These are phyloP conservation scores for Urocitellus parryii DNA, from an alignment of 2,113 vertebrate genomes.

Conservation along the genomic window DNA sequence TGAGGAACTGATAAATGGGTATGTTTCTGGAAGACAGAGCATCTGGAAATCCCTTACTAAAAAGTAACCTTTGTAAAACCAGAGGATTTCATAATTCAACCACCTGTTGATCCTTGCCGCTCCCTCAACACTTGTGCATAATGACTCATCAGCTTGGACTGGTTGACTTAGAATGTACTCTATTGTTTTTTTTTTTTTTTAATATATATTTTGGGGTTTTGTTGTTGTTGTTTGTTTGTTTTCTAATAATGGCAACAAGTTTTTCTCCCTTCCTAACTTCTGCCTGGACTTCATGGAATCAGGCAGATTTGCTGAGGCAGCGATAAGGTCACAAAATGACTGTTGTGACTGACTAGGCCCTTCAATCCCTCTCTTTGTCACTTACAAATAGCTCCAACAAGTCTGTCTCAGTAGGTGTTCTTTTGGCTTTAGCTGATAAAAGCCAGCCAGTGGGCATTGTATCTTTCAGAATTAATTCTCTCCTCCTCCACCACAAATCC, in stretches of 20 bases:
- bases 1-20: not conserved
- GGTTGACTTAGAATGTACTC: not conserved
- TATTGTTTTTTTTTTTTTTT: not conserved
- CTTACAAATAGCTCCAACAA: constrained; percentile 4
- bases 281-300: not conserved
- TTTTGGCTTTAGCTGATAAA: not conserved
- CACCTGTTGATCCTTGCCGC: not conserved
- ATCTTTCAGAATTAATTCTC: constrained; percentile 14
- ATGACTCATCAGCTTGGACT: not conserved
- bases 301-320: not conserved
- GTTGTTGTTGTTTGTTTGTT: not conserved
- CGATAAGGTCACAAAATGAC: not conserved
- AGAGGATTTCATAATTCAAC: not conserved
- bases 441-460: not conserved
- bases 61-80: not conserved
- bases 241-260: not conserved
- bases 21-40: not conserved
- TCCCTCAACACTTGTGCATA: not conserved
- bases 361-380: not conserved
- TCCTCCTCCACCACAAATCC: not conserved
- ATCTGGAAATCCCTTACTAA: not conserved
- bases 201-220: no score
- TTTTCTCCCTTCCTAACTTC: constrained; percentile 12
- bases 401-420: not conserved
- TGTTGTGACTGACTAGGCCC: not conserved